A percentile compares a stretch with the other conserved stretches of the same genome.
These are phyloP conservation scores for Lophius americanus DNA, from an alignment of 2,797 vertebrate genomes.

Conservation along the genomic window DNA sequence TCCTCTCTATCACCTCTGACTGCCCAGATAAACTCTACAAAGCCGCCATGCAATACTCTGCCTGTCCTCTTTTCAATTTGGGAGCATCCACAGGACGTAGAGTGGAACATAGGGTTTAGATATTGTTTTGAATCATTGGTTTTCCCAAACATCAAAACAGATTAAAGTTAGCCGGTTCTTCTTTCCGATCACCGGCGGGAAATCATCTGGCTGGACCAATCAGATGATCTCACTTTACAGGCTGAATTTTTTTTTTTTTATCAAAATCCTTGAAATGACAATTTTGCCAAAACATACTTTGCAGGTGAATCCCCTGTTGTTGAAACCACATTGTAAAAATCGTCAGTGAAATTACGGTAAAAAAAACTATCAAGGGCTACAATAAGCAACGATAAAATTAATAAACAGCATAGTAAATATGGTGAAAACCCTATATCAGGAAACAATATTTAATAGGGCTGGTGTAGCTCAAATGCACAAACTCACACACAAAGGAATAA, in stretches of 20 bases:
- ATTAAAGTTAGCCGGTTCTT: slow-evolving; percentile 37
- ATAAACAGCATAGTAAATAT: no score
- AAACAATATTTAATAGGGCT: no score
- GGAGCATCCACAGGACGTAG: slow-evolving; percentile 38
- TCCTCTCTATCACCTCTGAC: slow-evolving; percentile 50
- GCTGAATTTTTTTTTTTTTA: slow-evolving; percentile 5
- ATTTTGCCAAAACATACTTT: slow-evolving; percentile 3
- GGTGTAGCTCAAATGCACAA: no score
- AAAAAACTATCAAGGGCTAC: no score
- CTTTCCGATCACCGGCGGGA: slow-evolving; percentile 37
- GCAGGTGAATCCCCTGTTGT: background rate
- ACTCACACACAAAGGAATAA: no score
- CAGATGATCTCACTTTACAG: slow-evolving; percentile 33
- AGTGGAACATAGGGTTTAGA: slow-evolving; percentile 30
- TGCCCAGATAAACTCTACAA: slow-evolving; percentile 69
- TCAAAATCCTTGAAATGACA: slow-evolving; percentile 11
- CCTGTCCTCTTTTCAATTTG: slow-evolving; percentile 42
- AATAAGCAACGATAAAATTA: no score
- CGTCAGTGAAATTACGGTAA: no score
- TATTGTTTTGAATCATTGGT: slow-evolving; percentile 53
- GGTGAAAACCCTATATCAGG: no score
- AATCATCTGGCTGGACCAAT: slow-evolving; percentile 24
- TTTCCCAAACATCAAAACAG: slow-evolving; percentile 44
- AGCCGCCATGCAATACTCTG: slow-evolving; percentile 50
- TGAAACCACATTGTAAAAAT: background rate